These are phyloP conservation scores for Stomatorhinus ivindoensis DNA, from an alignment of 2,113 vertebrate genomes.

Conservation along the genomic window DNA sequence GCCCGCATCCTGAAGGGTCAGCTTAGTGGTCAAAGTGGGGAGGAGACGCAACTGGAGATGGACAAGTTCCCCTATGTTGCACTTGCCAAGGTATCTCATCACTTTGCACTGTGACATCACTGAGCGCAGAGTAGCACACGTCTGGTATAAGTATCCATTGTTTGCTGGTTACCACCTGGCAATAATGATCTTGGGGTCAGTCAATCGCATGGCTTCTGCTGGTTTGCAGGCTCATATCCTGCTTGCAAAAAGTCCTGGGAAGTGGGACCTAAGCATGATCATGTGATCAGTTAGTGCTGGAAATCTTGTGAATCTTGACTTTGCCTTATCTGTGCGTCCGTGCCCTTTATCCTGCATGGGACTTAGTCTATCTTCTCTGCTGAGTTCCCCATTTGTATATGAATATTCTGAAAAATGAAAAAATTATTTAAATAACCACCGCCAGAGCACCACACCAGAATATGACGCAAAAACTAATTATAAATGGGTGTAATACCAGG, in stretches of 20 bases:
- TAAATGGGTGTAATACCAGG: not conserved
- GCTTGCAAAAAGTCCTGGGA: not conserved
- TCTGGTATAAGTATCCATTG: not conserved
- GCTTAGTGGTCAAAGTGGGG: slow-evolving; percentile 67
- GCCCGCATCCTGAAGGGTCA: slow-evolving; percentile 93
- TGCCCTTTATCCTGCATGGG: not conserved
- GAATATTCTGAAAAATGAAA: not conserved
- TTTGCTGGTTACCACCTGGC: not conserved
- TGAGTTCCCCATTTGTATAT: not conserved
- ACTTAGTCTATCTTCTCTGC: not conserved
- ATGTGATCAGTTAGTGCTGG: not conserved
- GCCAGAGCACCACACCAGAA: not conserved
- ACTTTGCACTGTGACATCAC: not conserved
- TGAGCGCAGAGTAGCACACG: not conserved
- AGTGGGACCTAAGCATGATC: not conserved
- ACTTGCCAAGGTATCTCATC: slow-evolving; percentile 77
- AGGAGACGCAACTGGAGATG: slow-evolving; percentile 86
- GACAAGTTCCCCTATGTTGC: slow-evolving; percentile 93
- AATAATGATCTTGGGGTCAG: not conserved
- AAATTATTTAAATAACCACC: not conserved
- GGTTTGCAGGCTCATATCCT: not conserved
- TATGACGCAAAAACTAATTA: not conserved
- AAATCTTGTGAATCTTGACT: not conserved
- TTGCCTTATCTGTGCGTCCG: not conserved
- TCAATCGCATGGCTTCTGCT: not conserved